Percentiles rank a stretch among this genome's conserved stretches.
Conservation (phyloP, 2,888 invertebrate species). For the Lasioglossum leucozonium region DNA sequence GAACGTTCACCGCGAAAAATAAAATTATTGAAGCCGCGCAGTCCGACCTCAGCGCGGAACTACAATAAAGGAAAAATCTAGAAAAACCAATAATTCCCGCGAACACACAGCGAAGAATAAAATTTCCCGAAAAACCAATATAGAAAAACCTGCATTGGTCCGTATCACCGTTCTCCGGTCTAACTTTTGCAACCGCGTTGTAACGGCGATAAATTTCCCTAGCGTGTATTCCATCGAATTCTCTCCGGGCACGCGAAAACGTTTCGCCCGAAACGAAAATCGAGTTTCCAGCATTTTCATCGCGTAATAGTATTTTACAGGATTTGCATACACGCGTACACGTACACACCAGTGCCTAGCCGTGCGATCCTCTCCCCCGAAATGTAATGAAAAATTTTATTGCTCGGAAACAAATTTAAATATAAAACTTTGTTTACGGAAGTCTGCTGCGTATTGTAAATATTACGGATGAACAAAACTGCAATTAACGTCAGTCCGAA, state of each 20-base stretch:
- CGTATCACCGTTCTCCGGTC: background rate
- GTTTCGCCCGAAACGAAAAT: constrained; percentile 35
- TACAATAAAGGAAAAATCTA: background rate
- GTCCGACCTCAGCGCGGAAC: background rate
- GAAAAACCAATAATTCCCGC: background rate
- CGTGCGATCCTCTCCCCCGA: background rate
- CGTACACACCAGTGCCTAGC: background rate
- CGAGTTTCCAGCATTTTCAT: constrained; percentile 26
- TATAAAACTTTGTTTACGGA: background rate
- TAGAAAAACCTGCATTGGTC: constrained; percentile 19
- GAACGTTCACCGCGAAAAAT: background rate
- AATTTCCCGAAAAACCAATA: constrained; percentile 20
- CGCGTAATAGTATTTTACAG: constrained; percentile 15
- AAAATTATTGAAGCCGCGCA: background rate
- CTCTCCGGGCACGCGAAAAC: background rate
- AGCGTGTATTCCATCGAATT: constrained; percentile 2
- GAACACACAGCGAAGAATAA: background rate
- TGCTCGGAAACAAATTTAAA: background rate
- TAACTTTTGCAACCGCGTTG: constrained; percentile 21
- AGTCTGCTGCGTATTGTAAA: background rate
- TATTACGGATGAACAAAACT: background rate
- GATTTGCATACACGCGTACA: background rate
- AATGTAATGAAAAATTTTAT: constrained; percentile 9
- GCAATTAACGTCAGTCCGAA: background rate
- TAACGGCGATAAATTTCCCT: constrained; percentile 44